Conservation (phyloP, 2,888 invertebrate genomes). For the Lamellibrachia satsuma region DNA sequence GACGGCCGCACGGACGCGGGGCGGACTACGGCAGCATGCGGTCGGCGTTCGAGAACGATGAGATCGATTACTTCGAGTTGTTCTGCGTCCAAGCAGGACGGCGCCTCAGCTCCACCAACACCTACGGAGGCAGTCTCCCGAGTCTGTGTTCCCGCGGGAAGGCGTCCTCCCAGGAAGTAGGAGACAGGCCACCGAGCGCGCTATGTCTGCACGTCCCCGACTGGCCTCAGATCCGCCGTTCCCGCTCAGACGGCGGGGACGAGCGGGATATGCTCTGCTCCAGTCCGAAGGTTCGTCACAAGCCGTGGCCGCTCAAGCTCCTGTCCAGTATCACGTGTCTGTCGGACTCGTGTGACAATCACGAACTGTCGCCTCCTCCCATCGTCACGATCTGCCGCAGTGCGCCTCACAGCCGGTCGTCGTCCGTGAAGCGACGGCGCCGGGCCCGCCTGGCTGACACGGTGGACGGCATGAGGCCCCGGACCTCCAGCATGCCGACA, state of each 20-base stretch:
- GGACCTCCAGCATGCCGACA: conserved; percentile 59
- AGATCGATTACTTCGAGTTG: conserved; percentile 6
- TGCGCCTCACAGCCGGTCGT: conserved; percentile 37
- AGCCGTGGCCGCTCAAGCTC: not conserved
- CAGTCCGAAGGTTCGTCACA: not conserved
- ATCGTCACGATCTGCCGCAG: conserved; percentile 23
- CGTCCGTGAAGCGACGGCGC: conserved; percentile 29
- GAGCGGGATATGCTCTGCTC: not conserved
- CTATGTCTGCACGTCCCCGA: not conserved
- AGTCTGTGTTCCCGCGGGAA: not conserved
- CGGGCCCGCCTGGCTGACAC: not conserved
- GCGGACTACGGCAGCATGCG: not conserved
- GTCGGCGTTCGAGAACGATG: not conserved
- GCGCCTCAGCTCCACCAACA: not conserved
- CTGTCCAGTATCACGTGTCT: not conserved
- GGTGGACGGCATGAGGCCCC: conserved; percentile 49
- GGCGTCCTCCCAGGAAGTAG: not conserved
- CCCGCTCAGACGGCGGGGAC: not conserved
- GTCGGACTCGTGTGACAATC: not conserved
- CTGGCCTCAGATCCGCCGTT: not conserved
- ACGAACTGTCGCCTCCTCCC: not conserved
- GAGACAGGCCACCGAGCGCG: not conserved
- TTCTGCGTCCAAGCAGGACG: not conserved
- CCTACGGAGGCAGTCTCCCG: not conserved
- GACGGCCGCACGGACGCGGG: not conserved